These are phyloP conservation scores for Oligia fasciuncula DNA, from an alignment of 2,888 invertebrate genomes.

Conservation along the genomic window DNA sequence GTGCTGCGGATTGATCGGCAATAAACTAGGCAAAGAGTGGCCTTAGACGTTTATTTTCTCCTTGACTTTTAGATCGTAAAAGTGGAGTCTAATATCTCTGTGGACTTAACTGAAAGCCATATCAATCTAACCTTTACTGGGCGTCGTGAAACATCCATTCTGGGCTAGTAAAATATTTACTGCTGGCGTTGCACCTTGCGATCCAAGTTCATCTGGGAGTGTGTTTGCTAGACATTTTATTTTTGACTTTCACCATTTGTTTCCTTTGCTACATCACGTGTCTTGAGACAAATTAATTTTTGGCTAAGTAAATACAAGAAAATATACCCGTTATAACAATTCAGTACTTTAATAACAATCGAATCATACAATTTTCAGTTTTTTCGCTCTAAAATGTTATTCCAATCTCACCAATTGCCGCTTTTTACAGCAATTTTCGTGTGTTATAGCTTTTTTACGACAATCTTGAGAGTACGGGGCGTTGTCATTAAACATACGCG, in stretches of 20 bases:
- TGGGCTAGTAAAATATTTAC: slow-evolving; percentile 60
- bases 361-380: background rate
- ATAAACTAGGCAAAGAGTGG: slow-evolving; percentile 57
- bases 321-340: background rate
- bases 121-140: slow-evolving; percentile 56
- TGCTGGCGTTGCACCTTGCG: slow-evolving; percentile 49
- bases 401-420: slow-evolving; percentile 23
- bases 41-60: slow-evolving; percentile 67
- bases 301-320: background rate
- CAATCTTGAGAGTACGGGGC: slow-evolving; percentile 52
- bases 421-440: slow-evolving; percentile 42
- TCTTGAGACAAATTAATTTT: background rate
- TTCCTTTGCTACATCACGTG: background rate
- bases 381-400: slow-evolving; percentile 26
- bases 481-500: slow-evolving; percentile 70
- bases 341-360: background rate
- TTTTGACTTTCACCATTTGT: background rate
- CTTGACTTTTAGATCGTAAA: slow-evolving; percentile 67
- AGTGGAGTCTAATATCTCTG: slow-evolving; percentile 55
- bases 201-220: slow-evolving; percentile 42
- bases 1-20: slow-evolving; percentile 59
- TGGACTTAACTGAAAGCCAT: slow-evolving; percentile 39
- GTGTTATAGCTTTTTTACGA: slow-evolving; percentile 57
- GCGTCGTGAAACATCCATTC: slow-evolving; percentile 45
- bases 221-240: background rate